These are phyloP conservation scores for Lanius collurio DNA, from an alignment of 2,113 vertebrate species.

Conservation along the genomic window DNA sequence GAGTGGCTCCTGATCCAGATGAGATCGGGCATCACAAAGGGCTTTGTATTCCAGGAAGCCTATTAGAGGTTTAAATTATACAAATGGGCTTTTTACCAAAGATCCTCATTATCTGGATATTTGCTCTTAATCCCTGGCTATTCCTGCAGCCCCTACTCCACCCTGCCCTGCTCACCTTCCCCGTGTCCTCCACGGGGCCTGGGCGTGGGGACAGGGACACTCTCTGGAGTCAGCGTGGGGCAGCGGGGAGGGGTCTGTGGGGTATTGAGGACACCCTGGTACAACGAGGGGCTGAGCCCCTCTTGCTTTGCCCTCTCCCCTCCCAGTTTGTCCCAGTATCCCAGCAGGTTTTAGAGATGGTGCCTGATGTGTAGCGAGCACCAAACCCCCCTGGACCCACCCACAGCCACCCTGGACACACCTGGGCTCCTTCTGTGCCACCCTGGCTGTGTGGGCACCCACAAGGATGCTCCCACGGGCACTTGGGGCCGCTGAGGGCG, in stretches of 20 bases:
- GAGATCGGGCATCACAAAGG: constrained; percentile 55
- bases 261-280: rapidly evolving
- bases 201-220: rapidly evolving
- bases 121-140: constrained; percentile 44
- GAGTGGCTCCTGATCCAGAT: constrained; percentile 14
- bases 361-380: background rate
- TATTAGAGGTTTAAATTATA: constrained; percentile 59
- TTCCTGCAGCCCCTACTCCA: background rate
- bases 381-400: rapidly evolving
- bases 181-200: rapidly evolving
- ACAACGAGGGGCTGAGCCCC: background rate
- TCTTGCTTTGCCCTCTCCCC: background rate
- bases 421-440: background rate
- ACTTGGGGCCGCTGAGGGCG: rapidly evolving
- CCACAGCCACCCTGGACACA: rapidly evolving
- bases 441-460: background rate
- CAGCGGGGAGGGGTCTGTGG: background rate
- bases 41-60: constrained; percentile 68
- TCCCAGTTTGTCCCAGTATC: background rate
- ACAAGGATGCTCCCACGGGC: rapidly evolving
- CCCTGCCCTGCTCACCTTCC: background rate
- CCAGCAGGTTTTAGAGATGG: rapidly evolving
- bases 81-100: constrained; percentile 62
- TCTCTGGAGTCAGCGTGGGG: background rate
- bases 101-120: constrained; percentile 63